Conservation (phyloP, 2,888 invertebrate species). For the Xylota segnis region DNA sequence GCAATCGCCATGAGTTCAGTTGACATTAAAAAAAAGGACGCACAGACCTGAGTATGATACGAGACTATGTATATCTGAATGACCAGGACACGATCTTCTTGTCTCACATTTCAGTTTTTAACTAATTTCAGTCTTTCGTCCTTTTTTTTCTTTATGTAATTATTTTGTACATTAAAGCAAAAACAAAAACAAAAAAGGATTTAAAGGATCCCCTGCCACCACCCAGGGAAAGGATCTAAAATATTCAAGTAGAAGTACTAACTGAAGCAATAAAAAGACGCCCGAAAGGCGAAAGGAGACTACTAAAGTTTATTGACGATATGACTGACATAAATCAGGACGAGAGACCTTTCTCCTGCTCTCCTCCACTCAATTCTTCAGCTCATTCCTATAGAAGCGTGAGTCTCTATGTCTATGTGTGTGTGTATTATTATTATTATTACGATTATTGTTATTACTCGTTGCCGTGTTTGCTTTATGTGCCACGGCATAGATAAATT, state of each 20-base stretch:
- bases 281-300: constrained; percentile 73
- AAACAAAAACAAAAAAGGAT: background rate
- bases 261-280: constrained; percentile 73
- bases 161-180: constrained; percentile 25
- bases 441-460: constrained; percentile 79
- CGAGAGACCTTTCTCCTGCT: constrained; percentile 60
- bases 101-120: constrained; percentile 33
- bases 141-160: constrained; percentile 31
- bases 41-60: no score
- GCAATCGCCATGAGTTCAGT: constrained; percentile 45
- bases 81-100: constrained; percentile 45
- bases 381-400: constrained; percentile 6
- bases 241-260: constrained; percentile 67
- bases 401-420: constrained; percentile 23
- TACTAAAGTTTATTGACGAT: constrained; percentile 79
- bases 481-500: constrained; percentile 77
- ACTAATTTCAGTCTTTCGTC: constrained; percentile 6
- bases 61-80: no score
- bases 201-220: constrained; percentile 35
- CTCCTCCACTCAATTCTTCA: constrained; percentile 1
- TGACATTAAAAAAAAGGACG: background rate
- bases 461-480: constrained; percentile 79
- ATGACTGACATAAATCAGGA: constrained; percentile 80
- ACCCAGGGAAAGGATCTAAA: constrained; percentile 45
- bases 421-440: constrained; percentile 76